These are phyloP conservation scores for Calephelis nemesis DNA, from an alignment of 1,140 invertebrate genomes.

Conservation along the genomic window DNA sequence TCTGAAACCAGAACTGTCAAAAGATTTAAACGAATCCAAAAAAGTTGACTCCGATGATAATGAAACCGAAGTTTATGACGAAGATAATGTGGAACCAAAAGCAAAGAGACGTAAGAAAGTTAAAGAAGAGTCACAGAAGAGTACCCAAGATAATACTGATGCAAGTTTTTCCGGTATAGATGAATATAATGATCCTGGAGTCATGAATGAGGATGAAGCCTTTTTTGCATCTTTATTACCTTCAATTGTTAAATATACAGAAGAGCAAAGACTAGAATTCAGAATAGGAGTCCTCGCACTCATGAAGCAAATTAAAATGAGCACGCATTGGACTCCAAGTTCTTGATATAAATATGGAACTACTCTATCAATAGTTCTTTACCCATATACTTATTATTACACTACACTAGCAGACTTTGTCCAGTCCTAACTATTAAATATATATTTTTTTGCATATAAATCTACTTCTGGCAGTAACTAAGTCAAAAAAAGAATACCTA, in stretches of 20 bases:
- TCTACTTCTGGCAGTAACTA: no score
- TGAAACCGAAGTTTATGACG: constrained; percentile 12
- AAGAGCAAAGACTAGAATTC: constrained; percentile 66
- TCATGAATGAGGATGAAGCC: constrained; percentile 73
- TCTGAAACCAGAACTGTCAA: constrained; percentile 42
- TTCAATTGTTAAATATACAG: constrained; percentile 61
- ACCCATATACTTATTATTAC: no score
- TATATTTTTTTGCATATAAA: no score
- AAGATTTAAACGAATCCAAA: constrained; percentile 33
- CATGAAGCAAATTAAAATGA: constrained; percentile 55
- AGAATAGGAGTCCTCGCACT: constrained; percentile 61
- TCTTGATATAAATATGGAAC: not conserved
- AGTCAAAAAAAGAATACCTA: no score
- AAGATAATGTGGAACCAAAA: constrained; percentile 15
- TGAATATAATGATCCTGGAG: constrained; percentile 46
- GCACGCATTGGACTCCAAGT: not conserved
- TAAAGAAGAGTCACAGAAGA: constrained; percentile 19
- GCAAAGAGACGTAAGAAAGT: constrained; percentile 18
- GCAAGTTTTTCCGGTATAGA: constrained; percentile 51
- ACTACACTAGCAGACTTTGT: no score
- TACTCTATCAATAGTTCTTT: no score
- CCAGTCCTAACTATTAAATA: no score
- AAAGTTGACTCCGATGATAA: constrained; percentile 20
- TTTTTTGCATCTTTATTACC: constrained; percentile 69
- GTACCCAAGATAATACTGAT: constrained; percentile 32